These are phyloP conservation scores for Morinoia aosen DNA, from an alignment of 2,888 invertebrate species.

Conservation along the genomic window DNA sequence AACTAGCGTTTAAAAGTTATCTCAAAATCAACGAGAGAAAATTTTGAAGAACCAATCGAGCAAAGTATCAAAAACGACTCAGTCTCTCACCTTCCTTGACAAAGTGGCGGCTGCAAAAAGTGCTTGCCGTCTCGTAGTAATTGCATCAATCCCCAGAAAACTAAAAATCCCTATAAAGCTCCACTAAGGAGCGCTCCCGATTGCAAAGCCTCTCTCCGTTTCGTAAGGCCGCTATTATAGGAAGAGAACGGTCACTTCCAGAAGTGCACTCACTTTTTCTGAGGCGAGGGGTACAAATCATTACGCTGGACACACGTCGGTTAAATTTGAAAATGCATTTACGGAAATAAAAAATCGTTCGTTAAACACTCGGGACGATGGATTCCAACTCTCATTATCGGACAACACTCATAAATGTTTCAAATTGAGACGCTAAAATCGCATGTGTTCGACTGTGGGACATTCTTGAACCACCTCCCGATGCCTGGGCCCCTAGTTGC, in stretches of 20 bases:
- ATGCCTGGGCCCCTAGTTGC: neutral
- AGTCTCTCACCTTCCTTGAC: neutral
- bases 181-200: neutral
- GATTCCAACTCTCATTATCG: neutral
- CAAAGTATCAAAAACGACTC: neutral
- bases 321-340: neutral
- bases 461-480: neutral
- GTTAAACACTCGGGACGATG: neutral
- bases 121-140: neutral
- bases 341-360: neutral
- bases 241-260: neutral
- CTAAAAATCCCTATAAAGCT: neutral
- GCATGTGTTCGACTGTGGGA: neutral
- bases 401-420: neutral
- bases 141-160: neutral
- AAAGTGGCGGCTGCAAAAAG: neutral
- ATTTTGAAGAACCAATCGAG: neutral
- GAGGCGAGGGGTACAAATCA: neutral
- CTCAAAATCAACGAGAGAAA: neutral
- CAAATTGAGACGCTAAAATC: neutral
- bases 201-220: constrained; percentile 4
- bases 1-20: neutral
- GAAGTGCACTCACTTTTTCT: neutral
- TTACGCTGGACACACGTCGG: neutral
- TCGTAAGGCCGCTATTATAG: neutral